Conservation (phyloP, 2,888 invertebrate species). For the Spicauda simplicius region DNA sequence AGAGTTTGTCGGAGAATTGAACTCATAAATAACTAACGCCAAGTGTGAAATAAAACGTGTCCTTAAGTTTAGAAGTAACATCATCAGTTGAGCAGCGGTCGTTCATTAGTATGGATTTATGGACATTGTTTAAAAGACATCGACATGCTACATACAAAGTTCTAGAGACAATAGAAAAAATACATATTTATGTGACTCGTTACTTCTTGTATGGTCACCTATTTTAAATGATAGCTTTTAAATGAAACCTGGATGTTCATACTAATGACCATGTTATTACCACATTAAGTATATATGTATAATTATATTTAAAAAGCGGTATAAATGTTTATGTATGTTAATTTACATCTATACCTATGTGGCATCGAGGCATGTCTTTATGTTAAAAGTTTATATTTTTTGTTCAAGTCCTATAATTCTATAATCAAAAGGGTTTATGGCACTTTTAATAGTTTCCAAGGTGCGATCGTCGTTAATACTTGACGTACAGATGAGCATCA, state of each 20-base stretch:
- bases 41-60: not conserved
- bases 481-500: not conserved
- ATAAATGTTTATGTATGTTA: too few species aligned
- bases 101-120: conserved; percentile 14
- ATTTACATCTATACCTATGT: too few species aligned
- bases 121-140: conserved; percentile 7
- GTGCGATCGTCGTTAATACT: not conserved
- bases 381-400: too few species aligned
- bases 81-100: not conserved
- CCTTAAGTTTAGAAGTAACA: not conserved
- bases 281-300: too few species aligned
- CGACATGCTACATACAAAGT: conserved; percentile 11
- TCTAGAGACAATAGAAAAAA: conserved; percentile 11
- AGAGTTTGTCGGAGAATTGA: not conserved
- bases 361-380: too few species aligned
- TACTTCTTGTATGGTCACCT: conserved; percentile 6
- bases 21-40: conserved; percentile 7
- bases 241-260: not conserved
- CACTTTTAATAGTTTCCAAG: not conserved
- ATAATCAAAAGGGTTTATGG: too few species aligned
- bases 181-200: conserved; percentile 11
- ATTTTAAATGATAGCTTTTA: conserved; percentile 1
- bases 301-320: too few species aligned
- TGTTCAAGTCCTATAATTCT: too few species aligned
- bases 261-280: not conserved